Conservation (phyloP, 37 sponge, comb jelly and placozoan species). For the Cladorhizidae sp. region DNA sequence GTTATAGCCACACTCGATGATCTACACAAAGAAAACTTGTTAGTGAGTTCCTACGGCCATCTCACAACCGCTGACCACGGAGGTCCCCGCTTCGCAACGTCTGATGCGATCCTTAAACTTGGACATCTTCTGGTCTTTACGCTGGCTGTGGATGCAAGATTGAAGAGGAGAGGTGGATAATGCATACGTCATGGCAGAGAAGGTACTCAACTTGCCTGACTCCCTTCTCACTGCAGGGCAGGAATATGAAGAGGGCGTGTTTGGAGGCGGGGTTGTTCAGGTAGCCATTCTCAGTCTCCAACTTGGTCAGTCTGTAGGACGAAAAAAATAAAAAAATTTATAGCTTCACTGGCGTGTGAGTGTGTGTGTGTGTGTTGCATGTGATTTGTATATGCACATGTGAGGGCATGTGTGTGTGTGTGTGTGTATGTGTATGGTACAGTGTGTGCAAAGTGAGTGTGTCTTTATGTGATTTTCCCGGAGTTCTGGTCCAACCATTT, state of each 20-base stretch:
- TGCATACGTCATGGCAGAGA: too few species aligned
- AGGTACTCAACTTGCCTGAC: neutral
- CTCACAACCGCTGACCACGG: neutral
- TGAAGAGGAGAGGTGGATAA: neutral
- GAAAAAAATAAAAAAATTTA: neutral
- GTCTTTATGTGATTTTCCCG: too few species aligned
- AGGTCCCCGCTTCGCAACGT: neutral
- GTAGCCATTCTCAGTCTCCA: conserved; percentile 51
- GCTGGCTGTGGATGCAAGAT: neutral
- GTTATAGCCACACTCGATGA: conserved; percentile 7
- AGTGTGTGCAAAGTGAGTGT: too few species aligned
- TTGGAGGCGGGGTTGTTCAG: conserved; percentile 52
- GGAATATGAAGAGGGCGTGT: conserved; percentile 36
- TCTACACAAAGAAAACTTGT: neutral
- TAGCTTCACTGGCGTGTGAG: too few species aligned
- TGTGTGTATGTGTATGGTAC: too few species aligned
- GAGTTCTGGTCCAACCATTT: too few species aligned
- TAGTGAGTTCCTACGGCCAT: neutral
- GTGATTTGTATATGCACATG: too few species aligned
- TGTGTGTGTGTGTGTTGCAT: too few species aligned
- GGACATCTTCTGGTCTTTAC: neutral
- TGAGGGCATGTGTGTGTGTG: too few species aligned
- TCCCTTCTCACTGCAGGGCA: neutral
- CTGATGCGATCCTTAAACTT: conserved; percentile 10
- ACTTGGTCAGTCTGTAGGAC: conserved; percentile 27